Base-by-base conservation (phyloP, 2,888 invertebrate species). In the Drosophila cognata region DNA sequence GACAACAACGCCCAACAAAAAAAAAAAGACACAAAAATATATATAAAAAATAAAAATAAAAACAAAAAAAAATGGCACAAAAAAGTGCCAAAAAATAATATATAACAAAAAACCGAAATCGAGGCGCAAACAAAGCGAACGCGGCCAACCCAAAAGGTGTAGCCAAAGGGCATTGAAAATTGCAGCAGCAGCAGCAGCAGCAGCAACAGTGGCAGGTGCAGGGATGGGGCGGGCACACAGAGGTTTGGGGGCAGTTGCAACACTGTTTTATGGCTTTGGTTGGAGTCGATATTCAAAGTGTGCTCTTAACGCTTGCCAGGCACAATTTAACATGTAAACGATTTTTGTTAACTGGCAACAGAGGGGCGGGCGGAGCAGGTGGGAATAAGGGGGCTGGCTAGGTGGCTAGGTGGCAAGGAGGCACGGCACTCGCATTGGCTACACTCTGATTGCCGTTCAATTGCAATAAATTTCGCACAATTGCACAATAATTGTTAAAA, bases 401-500 rank as follows among this genome's bases (percentile, higher is more conserved):
- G 38, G 0, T 18, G 36, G 38, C n/a, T n/a, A 38, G 10, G 21
- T 46, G 46, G 46, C 46, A 46, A 25, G 25, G 25, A 2, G 11
- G 11, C n/a, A 50, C 60, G 11, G 11, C n/a, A 50, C 60, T 68
- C 60, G 74, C 72, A 73, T 66, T 62, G 70, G 73, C 69, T 73
- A 74, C 88, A 71, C 68, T 82, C 89, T 90, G 90, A 90, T 88
- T 87, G 90, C 84, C 76, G 81, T 85, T 89, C 90, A 87, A 89
- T 89, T 83, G 89, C 89, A 88, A 89, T 89, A 89, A 91, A 89
- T 89, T 89, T 89, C 87, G 85, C 84, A 77, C 91, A 91, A 90
- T 89, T 89, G 91, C 89, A 90, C 89, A 87, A 90, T 90, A 89
- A 89, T 91, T 91, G 91, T 90, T 91, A 85, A 90, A 88, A 90